Base-by-base conservation (phyloP, 2,797 vertebrate genomes). In the Coilia nasus region DNA sequence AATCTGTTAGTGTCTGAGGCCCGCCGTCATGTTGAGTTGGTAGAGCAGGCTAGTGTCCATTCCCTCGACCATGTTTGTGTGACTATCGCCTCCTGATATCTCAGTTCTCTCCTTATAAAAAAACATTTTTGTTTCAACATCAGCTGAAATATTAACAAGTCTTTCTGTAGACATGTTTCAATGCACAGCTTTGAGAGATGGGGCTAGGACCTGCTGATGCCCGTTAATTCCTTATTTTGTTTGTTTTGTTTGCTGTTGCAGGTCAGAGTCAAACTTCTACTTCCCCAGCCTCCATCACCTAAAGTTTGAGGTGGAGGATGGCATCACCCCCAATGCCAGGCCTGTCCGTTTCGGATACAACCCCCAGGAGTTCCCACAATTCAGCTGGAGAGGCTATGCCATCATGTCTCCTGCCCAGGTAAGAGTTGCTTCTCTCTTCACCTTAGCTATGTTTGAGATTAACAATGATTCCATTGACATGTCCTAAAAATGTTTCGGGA, bases 311-410 rank as follows among this genome's bases (percentile, higher is more conserved):
- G 91, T 96, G 80, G 98, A 99, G 93, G 97, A 98, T 0, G 97
- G 97, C 83, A 92, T 94, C 50, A 93, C 95, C 0, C 93, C 94
- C 23, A 90, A 92, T 2, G 95, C 96, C 90, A 93, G 91, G 89
- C 90, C 91, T 3, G 92, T 98, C 35, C 96, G 95, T 0, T 99
- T 99, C 89, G 96, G 97, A 82, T 98, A 96, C 57, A 89, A 96
- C 89, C 90, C 93, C n/a, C 87, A 85, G 87, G 95, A 96, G 89
- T 99, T 99, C 91, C 97, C 96, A 80, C 85, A 85, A 56, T 99
- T 98, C 91, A 98, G 97, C 85, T 99, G 98, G 98, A 95, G 96
- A 90, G 98, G 98, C 60, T 99, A 99, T 28, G 96, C 95, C 19
- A 92, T 88, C 59, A 97, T 99, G 95, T 97, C 96, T 28, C 88